Evolutionary conservation across 2,888 invertebrate species (phyloP), one percentile per base, ranked within the genome.

Genomic region (Gastracanthus pulcherrimus): DNA sequence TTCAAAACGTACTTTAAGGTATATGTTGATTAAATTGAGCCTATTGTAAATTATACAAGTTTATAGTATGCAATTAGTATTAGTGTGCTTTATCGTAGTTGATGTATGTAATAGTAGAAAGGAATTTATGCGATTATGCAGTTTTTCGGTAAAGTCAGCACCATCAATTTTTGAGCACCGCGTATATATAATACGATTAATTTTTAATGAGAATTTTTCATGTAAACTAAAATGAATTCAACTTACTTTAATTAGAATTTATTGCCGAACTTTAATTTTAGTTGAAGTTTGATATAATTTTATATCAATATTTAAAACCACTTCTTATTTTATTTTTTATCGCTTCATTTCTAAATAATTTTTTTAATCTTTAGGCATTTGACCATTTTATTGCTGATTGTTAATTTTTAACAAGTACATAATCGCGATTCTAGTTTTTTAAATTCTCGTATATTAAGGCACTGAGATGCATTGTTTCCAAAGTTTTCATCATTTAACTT

Each of bases 91-190:
- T 38, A 55, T 11, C n/a, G 38, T 58, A 74, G 45, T 58, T 48
- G 9, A 36, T 6, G 48, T 66, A 36, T n/a, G n/a, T 62, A n/a
- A 34, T 74, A 41, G 51, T 55, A 13, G 19, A 31, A 55, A 51
- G 41, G 13, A 19, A 71, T 71, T 51, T 19, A 34, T 69, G 26
- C 19, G 11, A 69, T 60, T 60, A 58, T 51, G 67, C 51, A 64
- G 51, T 23, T 9, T 26, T 41, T 62, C 13, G 34, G 48, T 76
- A 31, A 64, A n/a, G 7, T 51, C 34, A 89, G 88, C 88, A 89
- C 88, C 87, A 85, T 85, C 86, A 77, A 84, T 85, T 84, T 84
- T 86, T 88, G 86, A 88, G 87, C 88, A 88, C 85, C 84, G 83
- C 82, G 81, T 77, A 80, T 79, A 79, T 80, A 80, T 29, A 19